Evolutionary conservation across 2,888 invertebrate species (phyloP).

Genomic region (Drosophila greeni): DNA sequence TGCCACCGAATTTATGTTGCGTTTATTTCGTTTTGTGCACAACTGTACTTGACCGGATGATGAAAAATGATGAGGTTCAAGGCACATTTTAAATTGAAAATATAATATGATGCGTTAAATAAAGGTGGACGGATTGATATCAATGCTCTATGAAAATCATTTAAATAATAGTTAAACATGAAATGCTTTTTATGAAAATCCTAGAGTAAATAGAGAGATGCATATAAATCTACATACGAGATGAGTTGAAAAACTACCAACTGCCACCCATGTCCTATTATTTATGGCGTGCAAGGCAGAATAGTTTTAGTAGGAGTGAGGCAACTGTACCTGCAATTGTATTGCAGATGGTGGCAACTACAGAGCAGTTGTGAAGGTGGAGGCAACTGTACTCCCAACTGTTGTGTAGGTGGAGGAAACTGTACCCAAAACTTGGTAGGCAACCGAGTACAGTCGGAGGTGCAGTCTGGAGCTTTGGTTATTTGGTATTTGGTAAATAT

Average conservation of each 20-base stretch:
- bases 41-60: slow-evolving; percentile 49
- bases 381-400: slow-evolving; percentile 24
- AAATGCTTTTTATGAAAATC: background rate
- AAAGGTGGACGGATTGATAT: background rate
- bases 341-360: background rate
- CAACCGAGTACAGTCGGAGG: slow-evolving; percentile 11
- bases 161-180: background rate
- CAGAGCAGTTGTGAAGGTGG: background rate
- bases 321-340: slow-evolving; percentile 9
- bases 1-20: slow-evolving; percentile 45
- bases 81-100: background rate
- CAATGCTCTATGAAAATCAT: background rate
- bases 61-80: slow-evolving; percentile 1
- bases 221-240: background rate
- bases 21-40: slow-evolving; percentile 19
- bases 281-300: background rate
- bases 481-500: slow-evolving; percentile 45
- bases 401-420: slow-evolving; percentile 7
- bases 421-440: slow-evolving; percentile 7
- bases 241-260: background rate
- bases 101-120: background rate
- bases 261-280: background rate
- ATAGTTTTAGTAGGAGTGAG: background rate
- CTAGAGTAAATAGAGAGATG: background rate
- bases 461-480: slow-evolving; percentile 21